A percentile compares a stretch with the other conserved stretches of the same genome.
Evolutionary conservation across 2,797 vertebrate species (phyloP).

Genomic region (Avahi laniger): DNA sequence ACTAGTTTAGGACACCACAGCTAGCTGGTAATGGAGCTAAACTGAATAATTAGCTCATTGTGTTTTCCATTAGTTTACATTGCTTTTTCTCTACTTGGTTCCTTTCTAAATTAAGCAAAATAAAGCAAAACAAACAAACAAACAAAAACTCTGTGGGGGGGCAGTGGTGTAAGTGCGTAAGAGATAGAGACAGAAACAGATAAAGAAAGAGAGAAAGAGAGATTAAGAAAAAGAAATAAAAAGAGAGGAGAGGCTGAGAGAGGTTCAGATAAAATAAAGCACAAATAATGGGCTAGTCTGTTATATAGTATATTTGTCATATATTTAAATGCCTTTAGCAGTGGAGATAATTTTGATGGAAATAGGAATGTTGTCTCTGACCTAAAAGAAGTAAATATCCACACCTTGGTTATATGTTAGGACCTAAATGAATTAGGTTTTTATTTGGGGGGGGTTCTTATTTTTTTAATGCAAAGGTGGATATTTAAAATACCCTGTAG

Average conservation of each 20-base stretch:
- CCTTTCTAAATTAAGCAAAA: conserved; percentile 1
- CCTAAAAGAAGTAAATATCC: conserved; percentile 15
- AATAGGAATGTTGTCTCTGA: conserved; percentile 4
- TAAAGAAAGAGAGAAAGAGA: neutral
- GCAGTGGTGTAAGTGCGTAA: too few species aligned
- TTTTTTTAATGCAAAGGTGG: neutral
- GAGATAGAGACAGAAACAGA: neutral
- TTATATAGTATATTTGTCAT: neutral
- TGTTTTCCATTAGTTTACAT: neutral
- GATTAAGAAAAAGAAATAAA: neutral
- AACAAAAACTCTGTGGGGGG: neutral
- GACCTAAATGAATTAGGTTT: neutral
- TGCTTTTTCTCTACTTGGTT: conserved; percentile 20
- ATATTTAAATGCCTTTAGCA: conserved; percentile 28
- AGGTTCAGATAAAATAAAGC: conserved; percentile 20
- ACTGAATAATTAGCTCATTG: neutral
- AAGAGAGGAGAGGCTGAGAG: neutral
- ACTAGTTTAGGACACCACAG: neutral
- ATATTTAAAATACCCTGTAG: conserved; percentile 1
- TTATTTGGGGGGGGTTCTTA: neutral
- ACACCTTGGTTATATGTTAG: neutral
- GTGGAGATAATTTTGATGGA: conserved; percentile 31
- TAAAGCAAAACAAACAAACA: neutral
- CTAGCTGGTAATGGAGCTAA: neutral
- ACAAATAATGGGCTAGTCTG: neutral